Evolutionary conservation across 2,888 invertebrate genomes (phyloP).

Genomic region (Boloria euphrosyne): DNA sequence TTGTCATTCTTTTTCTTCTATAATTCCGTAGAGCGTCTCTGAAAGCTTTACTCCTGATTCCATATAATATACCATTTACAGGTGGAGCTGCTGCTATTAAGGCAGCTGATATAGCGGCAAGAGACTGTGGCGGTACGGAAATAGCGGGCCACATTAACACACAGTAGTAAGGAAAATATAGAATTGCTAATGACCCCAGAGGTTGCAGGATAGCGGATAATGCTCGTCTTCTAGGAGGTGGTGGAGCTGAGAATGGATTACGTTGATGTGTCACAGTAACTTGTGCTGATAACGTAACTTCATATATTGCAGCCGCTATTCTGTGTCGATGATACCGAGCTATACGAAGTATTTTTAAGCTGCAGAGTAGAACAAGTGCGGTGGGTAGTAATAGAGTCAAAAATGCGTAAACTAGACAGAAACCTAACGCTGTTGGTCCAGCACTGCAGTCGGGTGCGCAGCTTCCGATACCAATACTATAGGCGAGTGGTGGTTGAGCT

Average conservation of each 20-base stretch:
- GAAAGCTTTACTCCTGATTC: conserved; percentile 87
- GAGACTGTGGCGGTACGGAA: conserved; percentile 60
- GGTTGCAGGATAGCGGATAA: conserved; percentile 87
- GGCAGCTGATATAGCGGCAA: conserved; percentile 84
- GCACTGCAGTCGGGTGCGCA: conserved; percentile 87
- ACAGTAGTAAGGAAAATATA: conserved; percentile 89
- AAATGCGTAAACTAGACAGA: conserved; percentile 85
- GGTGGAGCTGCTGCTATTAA: conserved; percentile 87
- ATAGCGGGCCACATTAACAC: conserved; percentile 85
- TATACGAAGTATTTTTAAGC: conserved; percentile 86
- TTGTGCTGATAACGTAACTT: conserved; percentile 91
- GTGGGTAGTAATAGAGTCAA: conserved; percentile 86
- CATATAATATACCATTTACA: conserved; percentile 90
- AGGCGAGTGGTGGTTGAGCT: conserved; percentile 74
- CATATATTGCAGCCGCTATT: conserved; percentile 92
- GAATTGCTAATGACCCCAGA: conserved; percentile 86
- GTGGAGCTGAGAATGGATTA: conserved; percentile 88
- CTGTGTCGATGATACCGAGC: conserved; percentile 90
- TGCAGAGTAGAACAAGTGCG: conserved; percentile 86
- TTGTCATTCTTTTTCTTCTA: conserved; percentile 89
- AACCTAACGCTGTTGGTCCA: conserved; percentile 83
- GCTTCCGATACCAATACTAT: conserved; percentile 78
- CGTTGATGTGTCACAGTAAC: conserved; percentile 92
- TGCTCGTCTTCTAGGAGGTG: conserved; percentile 84
- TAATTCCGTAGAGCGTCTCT: conserved; percentile 89